phyloP scores from a whole-genome alignment of 2,797 vertebrate species.

The Sphenodon punctatus region DNA sequence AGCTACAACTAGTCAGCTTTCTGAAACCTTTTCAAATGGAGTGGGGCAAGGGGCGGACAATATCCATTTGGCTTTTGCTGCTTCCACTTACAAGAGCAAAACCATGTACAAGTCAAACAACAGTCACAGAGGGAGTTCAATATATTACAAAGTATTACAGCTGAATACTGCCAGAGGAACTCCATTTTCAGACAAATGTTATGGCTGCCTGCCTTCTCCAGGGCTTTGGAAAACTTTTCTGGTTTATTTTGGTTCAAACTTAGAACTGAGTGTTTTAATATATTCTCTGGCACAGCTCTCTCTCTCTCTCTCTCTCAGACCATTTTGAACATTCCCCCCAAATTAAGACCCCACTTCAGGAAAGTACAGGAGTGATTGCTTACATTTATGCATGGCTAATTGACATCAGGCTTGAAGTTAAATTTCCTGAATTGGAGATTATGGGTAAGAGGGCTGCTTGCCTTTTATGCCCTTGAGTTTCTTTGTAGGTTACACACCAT shows the following conservation, averaged over 20 bases:
- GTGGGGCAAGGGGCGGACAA: background rate
- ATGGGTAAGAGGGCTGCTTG: background rate
- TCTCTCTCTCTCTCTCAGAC: background rate
- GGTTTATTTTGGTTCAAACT: background rate
- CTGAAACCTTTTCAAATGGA: background rate
- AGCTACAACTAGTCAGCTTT: background rate
- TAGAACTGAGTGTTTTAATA: conserved; percentile 6
- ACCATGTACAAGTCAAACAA: background rate
- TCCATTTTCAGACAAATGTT: conserved; percentile 11
- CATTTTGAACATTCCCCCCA: background rate
- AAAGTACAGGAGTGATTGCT: background rate
- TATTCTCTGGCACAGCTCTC: background rate
- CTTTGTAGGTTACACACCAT: fast-evolving
- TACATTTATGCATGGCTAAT: too few relatives aligned
- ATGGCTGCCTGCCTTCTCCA: conserved; percentile 15
- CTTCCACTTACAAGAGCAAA: conserved; percentile 22
- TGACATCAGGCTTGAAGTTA: too few relatives aligned
- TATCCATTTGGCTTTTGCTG: background rate
- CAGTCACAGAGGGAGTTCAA: background rate
- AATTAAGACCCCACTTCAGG: background rate
- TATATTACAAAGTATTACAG: background rate
- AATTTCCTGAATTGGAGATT: background rate
- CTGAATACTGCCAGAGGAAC: background rate
- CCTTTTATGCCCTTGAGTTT: too few relatives aligned
- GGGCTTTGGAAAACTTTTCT: conserved; percentile 9